A percentile compares a stretch with the other conserved stretches of the same genome.
Evolutionary conservation across 2,888 invertebrate genomes (phyloP).

Genomic region (Danaus chrysippus): DNA sequence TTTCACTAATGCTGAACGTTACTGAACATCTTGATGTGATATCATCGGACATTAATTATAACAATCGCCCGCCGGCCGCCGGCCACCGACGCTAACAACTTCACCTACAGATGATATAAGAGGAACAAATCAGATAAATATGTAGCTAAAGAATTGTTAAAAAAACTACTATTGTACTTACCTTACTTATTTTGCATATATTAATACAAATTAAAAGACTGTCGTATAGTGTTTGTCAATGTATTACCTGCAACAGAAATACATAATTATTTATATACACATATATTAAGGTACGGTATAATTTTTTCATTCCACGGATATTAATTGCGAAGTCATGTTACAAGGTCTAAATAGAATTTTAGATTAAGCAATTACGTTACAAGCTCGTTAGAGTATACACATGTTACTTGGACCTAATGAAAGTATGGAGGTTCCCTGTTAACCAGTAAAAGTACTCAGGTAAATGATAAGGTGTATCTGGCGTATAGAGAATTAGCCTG

Average conservation of each 20-base stretch:
- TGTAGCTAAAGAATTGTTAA: too few relatives aligned
- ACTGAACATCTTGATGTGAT: constrained; percentile 4
- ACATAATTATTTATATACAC: too few relatives aligned
- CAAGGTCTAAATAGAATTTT: constrained; percentile 12
- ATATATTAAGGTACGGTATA: background rate
- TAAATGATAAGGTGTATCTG: constrained; percentile 6
- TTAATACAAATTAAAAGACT: too few relatives aligned
- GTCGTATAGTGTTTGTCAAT: too few relatives aligned
- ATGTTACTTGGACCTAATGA: constrained; percentile 24
- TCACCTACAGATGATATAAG: too few relatives aligned
- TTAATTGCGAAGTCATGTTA: constrained; percentile 7
- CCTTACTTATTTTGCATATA: too few relatives aligned
- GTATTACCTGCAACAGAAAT: too few relatives aligned
- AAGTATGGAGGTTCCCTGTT: constrained; percentile 27
- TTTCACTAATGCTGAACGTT: constrained; percentile 18
- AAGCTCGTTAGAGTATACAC: constrained; percentile 15
- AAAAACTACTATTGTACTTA: too few relatives aligned
- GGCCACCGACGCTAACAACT: background rate
- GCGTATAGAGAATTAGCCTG: background rate
- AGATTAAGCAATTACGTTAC: constrained; percentile 25
- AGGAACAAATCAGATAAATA: too few relatives aligned
- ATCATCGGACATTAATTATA: constrained; percentile 1
- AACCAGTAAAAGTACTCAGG: constrained; percentile 27
- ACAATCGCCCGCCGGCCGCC: background rate
- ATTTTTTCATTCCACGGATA: constrained; percentile 8